These are phyloP conservation scores for Agelaius tricolor DNA, from an alignment of 2,113 vertebrate species.

Conservation along the genomic window DNA sequence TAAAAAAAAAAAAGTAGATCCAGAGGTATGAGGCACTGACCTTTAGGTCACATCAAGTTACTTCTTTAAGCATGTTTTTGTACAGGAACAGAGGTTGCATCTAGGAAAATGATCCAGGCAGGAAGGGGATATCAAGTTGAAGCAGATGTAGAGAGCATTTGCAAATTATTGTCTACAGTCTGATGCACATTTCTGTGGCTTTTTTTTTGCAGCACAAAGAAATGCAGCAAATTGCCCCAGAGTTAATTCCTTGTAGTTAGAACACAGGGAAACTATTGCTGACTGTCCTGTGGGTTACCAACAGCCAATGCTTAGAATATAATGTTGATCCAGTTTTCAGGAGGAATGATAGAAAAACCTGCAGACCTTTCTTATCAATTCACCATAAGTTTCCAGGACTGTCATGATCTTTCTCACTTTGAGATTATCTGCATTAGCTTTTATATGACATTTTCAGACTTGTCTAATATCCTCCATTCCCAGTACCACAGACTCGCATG, in stretches of 20 bases:
- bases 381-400: neutral
- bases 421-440: neutral
- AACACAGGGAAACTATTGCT: neutral
- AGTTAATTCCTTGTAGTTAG: neutral
- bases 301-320: neutral
- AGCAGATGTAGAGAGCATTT: neutral
- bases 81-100: neutral
- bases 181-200: neutral
- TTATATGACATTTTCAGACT: neutral
- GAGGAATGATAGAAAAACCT: neutral
- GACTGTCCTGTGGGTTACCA: neutral
- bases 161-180: neutral
- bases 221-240: neutral
- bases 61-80: neutral
- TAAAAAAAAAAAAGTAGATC: neutral
- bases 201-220: neutral
- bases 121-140: neutral
- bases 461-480: neutral
- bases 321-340: neutral
- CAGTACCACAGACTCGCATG: neutral
- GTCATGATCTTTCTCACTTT: neutral
- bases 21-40: neutral
- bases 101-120: neutral
- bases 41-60: neutral
- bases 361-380: neutral